Evolutionary conservation across 2,113 vertebrate genomes (phyloP).

Genomic region (Ranitomeya variabilis): DNA sequence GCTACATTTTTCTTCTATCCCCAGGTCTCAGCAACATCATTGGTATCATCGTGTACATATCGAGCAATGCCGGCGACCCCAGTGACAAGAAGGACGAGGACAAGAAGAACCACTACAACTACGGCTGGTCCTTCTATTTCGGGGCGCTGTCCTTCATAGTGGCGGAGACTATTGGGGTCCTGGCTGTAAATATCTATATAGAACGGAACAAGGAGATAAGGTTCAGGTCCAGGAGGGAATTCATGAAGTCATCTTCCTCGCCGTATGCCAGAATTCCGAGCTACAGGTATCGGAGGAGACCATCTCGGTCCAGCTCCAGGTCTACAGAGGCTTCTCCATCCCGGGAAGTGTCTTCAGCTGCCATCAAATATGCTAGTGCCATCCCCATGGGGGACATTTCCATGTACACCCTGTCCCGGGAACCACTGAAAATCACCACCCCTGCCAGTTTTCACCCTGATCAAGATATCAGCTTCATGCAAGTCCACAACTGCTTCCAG

Average conservation of each 20-base stretch:
- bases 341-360: constrained; percentile 84
- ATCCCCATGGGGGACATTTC: constrained; percentile 91
- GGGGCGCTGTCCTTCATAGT: constrained; percentile 97
- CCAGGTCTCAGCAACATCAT: constrained; percentile 98
- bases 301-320: constrained; percentile 88
- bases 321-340: constrained; percentile 90
- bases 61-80: constrained; percentile 96
- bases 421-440: constrained; percentile 81
- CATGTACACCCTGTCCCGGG: constrained; percentile 93
- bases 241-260: constrained; percentile 89
- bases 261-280: constrained; percentile 96
- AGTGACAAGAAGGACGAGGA: constrained; percentile 93
- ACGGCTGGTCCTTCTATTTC: constrained; percentile 98
- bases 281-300: constrained; percentile 87
- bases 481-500: constrained; percentile 96
- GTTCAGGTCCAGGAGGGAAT: constrained; percentile 86
- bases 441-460: constrained; percentile 91
- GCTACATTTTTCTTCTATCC: constrained; percentile 28
- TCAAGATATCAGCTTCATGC: constrained; percentile 88
- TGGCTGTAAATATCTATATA: constrained; percentile 97
- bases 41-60: constrained; percentile 98
- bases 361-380: constrained; percentile 82
- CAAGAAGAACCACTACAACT: constrained; percentile 95
- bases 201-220: constrained; percentile 94
- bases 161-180: constrained; percentile 92